Base-by-base conservation (phyloP, 1,140 invertebrate genomes). In the Macrostomum lignano region DNA sequence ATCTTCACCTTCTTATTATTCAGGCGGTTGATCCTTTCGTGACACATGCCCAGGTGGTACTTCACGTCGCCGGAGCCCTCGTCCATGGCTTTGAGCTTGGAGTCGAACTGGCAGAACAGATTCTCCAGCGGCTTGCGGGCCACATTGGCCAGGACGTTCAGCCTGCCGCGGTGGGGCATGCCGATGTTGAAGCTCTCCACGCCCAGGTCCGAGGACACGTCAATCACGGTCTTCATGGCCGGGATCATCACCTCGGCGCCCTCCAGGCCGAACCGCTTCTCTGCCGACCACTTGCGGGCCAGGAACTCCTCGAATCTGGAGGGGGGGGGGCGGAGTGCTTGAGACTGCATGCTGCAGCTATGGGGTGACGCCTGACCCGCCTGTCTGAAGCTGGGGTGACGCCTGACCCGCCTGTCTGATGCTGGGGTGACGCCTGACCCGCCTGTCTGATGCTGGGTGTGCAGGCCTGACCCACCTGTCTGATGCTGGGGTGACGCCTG, bases 51-150 rank as follows among this genome's bases (percentile, higher is more conserved):
- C 51, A 98, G 67, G 62, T 98, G 91, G 59, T 96, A 98, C 61
- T 98, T 98, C 0, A 98, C 91, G 65, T 98, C 91, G 47, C 88
- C 91, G 38, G 82, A 93, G 32, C 82, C 84, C 72, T 84, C 86
- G 64, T 96, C 88, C 38, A 75, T 75, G n/a, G 82, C 75, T 63
- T 93, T 79, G 20, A 96, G 65, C 31, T 58, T 52, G 38, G 77
- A 81, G 48, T 79, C 79, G 51, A 98, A 98, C 57, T 96, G 88
- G 2, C 79, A 82, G 49, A 98, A 91, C 46, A 98, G 76, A 52
- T 93, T 81, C 50, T 81, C 78, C 21, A 98, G 62, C 4, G 91
- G 86, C 60, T 96, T 94, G 29, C 86, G 70, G 49, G 86, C 96
- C 2, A 98, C 86, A 53, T 98, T 96, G 10, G 88, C 84, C 39